A percentile compares a stretch with the other conserved stretches of the same genome.
Conservation (phyloP, 2,888 invertebrate genomes). For the Andrena hattorfiana region DNA sequence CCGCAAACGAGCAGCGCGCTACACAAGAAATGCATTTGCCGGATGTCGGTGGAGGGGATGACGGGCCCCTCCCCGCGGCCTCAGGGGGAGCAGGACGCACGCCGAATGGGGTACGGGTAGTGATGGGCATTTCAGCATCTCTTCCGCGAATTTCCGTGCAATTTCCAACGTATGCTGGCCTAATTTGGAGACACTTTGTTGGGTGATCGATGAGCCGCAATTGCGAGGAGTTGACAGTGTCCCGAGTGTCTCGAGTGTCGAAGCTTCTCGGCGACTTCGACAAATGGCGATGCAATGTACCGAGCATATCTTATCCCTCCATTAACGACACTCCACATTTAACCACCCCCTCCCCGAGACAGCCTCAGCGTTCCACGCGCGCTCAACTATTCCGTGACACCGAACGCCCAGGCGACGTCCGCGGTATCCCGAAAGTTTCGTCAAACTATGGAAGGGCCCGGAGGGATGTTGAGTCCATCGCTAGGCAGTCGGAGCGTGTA, state of each 20-base stretch:
- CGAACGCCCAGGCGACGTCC: background rate
- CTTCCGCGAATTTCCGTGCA: background rate
- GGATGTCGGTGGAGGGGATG: conserved; percentile 64
- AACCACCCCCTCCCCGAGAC: background rate
- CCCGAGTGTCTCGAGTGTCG: background rate
- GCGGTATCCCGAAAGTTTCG: background rate
- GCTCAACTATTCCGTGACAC: background rate
- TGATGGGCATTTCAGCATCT: conserved; percentile 34
- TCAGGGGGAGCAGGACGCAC: conserved; percentile 32
- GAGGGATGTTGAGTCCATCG: conserved; percentile 41
- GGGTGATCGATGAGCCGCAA: conserved; percentile 7
- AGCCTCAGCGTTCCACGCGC: background rate
- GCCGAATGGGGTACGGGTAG: conserved; percentile 60
- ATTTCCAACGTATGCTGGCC: background rate
- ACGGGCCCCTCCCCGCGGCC: conserved; percentile 31
- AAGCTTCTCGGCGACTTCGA: background rate
- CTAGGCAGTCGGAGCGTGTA: conserved; percentile 26
- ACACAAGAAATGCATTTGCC: conserved; percentile 85
- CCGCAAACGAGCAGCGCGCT: conserved; percentile 80
- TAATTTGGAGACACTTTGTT: background rate
- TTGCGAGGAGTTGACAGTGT: background rate
- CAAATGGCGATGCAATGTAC: no score
- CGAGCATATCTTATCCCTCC: no score
- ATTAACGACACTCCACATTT: background rate
- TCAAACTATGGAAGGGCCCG: background rate